Percentiles rank a stretch among this genome's conserved stretches.
Conservation (phyloP, 2,113 vertebrate genomes). For the Seriola quinqueradiata region DNA sequence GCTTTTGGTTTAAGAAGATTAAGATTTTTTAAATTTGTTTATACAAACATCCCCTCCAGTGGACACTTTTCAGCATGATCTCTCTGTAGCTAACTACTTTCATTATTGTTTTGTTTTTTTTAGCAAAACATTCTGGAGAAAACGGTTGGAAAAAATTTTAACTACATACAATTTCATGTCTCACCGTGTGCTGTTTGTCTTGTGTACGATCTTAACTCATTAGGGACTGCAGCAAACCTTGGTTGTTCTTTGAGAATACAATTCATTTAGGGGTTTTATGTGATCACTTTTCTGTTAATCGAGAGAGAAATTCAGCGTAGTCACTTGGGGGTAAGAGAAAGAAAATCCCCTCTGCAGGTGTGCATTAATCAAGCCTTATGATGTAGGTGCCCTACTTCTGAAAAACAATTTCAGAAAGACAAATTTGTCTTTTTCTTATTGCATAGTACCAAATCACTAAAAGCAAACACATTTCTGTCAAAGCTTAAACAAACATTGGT, state of each 20-base stretch:
- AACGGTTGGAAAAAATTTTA: background rate
- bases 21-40: constrained; percentile 10
- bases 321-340: background rate
- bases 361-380: background rate
- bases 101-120: background rate
- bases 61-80: background rate
- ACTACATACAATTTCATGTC: background rate
- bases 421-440: background rate
- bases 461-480: background rate
- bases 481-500: background rate
- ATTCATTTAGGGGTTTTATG: background rate
- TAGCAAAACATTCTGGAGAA: background rate
- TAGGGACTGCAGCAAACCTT: background rate
- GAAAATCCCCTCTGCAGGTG: background rate
- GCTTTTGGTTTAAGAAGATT: constrained; percentile 29
- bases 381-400: background rate
- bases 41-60: constrained; percentile 14
- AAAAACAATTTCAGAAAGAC: background rate
- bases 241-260: background rate
- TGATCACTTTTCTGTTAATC: background rate
- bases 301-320: background rate
- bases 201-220: background rate
- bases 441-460: background rate
- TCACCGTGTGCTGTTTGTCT: background rate
- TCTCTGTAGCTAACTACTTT: background rate